Conservation (phyloP, 2,797 vertebrate species). For the Ctenosaura bakeri region DNA sequence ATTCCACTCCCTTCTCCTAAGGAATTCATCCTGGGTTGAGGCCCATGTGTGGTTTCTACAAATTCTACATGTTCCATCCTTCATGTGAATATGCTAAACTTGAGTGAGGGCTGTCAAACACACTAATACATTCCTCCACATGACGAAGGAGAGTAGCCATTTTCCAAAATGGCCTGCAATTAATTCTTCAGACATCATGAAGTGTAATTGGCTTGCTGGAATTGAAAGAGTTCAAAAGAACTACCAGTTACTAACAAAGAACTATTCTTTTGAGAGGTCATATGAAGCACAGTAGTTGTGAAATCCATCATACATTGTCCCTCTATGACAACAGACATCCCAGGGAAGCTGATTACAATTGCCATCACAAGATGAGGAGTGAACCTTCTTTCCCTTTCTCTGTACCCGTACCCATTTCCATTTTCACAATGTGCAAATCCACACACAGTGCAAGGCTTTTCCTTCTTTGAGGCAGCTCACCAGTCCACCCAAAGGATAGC, state of each 20-base stretch:
- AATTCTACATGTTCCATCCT: not conserved
- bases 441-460: not conserved
- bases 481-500: not conserved
- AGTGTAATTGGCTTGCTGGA: not conserved
- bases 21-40: not conserved
- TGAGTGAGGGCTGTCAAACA: not conserved
- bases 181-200: not conserved
- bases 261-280: not conserved
- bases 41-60: not conserved
- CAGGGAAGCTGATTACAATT: not conserved
- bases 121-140: not conserved
- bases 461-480: not conserved
- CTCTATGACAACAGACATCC: not conserved
- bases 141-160: not conserved
- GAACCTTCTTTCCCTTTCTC: not conserved
- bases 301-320: not conserved
- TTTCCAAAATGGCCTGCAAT: not conserved
- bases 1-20: not conserved
- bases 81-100: not conserved
- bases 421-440: constrained; percentile 12
- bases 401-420: accelerated
- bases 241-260: too few relatives aligned
- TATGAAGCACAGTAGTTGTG: not conserved
- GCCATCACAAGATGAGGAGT: not conserved
- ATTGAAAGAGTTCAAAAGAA: not conserved